phyloP scores from a whole-genome alignment of 1,140 invertebrate species.

The Xylocopa sonorina region DNA sequence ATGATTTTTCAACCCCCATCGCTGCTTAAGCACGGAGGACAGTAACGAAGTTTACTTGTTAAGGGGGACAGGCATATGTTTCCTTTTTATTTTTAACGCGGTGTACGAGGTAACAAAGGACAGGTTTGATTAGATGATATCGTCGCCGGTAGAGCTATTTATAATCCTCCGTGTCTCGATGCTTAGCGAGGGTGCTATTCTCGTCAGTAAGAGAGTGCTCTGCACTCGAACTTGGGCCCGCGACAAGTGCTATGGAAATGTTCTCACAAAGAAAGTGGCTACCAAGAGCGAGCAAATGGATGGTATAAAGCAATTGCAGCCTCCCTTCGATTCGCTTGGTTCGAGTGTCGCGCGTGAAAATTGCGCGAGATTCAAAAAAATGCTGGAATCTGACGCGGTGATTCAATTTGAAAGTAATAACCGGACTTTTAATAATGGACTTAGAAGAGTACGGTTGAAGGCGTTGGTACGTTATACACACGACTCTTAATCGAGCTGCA shows the following conservation, averaged over 20 bases:
- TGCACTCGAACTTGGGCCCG: constrained; percentile 47
- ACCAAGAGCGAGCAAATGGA: neutral
- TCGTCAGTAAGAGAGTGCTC: constrained; percentile 54
- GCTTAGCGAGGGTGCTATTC: constrained; percentile 62
- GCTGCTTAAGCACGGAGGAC: too few relatives aligned
- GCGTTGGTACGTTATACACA: constrained; percentile 19
- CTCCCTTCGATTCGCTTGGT: neutral
- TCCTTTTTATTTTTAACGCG: neutral
- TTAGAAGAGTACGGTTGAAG: constrained; percentile 44
- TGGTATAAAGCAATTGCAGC: neutral
- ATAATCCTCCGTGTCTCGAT: constrained; percentile 53
- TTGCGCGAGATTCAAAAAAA: neutral
- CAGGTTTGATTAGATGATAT: constrained; percentile 50
- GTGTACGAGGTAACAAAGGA: constrained; percentile 37
- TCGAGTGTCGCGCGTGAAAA: too few relatives aligned
- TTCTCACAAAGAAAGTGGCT: constrained; percentile 28
- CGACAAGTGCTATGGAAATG: constrained; percentile 41
- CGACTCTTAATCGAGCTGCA: constrained; percentile 64
- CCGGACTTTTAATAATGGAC: constrained; percentile 39
- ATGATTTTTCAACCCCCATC: too few relatives aligned
- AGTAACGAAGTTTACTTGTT: neutral
- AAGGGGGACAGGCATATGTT: too few relatives aligned
- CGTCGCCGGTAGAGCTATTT: constrained; percentile 58
- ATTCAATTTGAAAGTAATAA: neutral
- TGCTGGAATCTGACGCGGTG: neutral